These are phyloP conservation scores for Helicolenus hilgendorfi DNA, from an alignment of 2,797 vertebrate species.

Conservation along the genomic window DNA sequence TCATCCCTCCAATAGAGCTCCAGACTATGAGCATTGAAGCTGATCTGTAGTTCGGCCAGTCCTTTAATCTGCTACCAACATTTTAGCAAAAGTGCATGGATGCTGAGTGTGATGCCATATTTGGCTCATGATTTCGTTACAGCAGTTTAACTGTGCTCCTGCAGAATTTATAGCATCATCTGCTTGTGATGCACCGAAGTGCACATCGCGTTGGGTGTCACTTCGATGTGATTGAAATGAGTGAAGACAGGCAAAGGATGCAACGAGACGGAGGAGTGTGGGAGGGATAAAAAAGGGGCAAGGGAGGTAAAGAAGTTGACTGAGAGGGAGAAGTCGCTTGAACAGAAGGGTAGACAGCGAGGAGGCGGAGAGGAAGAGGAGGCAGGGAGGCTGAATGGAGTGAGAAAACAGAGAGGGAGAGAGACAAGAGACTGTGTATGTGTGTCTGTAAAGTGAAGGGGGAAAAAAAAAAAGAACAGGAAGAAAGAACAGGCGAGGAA, in stretches of 20 bases:
- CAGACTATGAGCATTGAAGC: neutral
- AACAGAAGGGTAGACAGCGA: constrained; percentile 24
- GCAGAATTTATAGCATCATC: neutral
- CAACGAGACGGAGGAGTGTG: neutral
- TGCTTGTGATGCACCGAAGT: neutral
- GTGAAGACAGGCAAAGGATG: neutral
- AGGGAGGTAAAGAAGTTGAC: neutral
- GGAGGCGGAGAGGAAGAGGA: constrained; percentile 7
- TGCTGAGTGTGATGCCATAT: neutral
- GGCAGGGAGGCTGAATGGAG: neutral
- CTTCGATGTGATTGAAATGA: neutral
- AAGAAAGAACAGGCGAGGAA: constrained; percentile 70
- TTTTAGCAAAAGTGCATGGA: neutral
- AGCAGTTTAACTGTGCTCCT: neutral
- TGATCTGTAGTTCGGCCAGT: neutral
- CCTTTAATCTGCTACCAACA: neutral
- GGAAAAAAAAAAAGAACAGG: constrained; percentile 3
- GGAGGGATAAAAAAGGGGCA: neutral
- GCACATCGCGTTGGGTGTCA: neutral
- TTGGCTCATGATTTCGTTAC: neutral
- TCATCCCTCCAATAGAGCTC: neutral
- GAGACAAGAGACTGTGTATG: constrained; percentile 19
- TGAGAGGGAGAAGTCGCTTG: constrained; percentile 10
- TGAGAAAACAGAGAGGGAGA: constrained; percentile 34
- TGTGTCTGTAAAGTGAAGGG: constrained; percentile 44